Evolutionary conservation across 92 coral and sea anemone genomes (phyloP), one percentile per base, ranked within the genome.

Genomic region (Pocillopora meandrina): DNA sequence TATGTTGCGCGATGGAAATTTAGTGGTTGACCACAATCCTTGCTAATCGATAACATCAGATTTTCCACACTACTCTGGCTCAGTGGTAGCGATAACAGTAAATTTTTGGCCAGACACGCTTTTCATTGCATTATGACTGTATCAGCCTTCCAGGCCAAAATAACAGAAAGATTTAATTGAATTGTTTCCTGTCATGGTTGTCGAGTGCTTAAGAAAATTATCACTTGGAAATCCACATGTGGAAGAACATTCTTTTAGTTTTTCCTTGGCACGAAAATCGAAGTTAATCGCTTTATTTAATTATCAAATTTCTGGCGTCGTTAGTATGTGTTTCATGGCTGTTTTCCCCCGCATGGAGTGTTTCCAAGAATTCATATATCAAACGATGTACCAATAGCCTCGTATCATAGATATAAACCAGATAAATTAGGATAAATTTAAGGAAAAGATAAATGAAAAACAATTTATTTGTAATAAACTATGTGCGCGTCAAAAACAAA

Each of bases 161-260:
- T 34, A 34, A 69, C 60, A 12, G 26, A 33, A 71, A 59, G 36
- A 34, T 49, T 18, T 35, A 65, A 17, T 79, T 52, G 71, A 81
- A 17, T 57, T 69, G 84, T 14, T 69, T 69, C 36, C 36, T 49
- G 73, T 63, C 86, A 62, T 71, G 78, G 36, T 71, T 72, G 63
- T 82, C 79, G 63, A 82, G 79, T 42, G 31, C 80, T 61, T 42
- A 56, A 31, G 80, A 61, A 62, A n/a, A 63, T 73, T 61, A 82
- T 82, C 72, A 61, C 63, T 82, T 81, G 9, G 56, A 72, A 72
- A 52, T 56, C 73, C 64, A 9, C 78, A 61, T 23, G 56, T 35
- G 52, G 52, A 42, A 16, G 35, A 15, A 56, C 23, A 21, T 18
- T 17, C 10, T 31, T 15, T 58, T 20, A 11, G 5, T 35, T 61